Evolutionary conservation across 2,888 invertebrate genomes (phyloP).

Genomic region (Eupeodes luniger): DNA sequence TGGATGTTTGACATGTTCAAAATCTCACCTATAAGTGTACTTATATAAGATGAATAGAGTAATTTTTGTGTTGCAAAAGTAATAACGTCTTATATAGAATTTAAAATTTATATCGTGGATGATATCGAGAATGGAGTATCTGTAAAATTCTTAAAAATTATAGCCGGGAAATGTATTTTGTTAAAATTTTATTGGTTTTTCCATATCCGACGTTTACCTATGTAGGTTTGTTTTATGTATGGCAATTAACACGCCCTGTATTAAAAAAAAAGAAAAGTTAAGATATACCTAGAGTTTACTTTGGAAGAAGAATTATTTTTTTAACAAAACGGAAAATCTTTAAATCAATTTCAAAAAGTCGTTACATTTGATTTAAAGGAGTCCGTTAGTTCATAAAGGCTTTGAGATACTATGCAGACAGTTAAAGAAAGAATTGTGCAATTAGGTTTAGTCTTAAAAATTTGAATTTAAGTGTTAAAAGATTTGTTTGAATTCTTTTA

Average conservation of each 20-base stretch:
- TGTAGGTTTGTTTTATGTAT: neutral
- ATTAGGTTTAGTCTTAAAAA: neutral
- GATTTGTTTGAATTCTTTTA: slow-evolving; percentile 6
- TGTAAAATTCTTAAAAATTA: neutral
- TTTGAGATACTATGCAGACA: neutral
- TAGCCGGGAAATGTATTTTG: slow-evolving; percentile 23
- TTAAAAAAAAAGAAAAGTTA: neutral
- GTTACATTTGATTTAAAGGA: neutral
- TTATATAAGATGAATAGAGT: slow-evolving; percentile 33
- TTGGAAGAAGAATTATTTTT: neutral
- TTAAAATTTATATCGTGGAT: slow-evolving; percentile 55
- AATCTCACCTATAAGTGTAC: slow-evolving; percentile 19
- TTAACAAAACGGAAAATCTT: neutral
- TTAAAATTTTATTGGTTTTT: slow-evolving; percentile 17
- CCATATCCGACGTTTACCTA: no score
- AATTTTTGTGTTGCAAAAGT: slow-evolving; percentile 5
- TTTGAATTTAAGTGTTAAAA: neutral
- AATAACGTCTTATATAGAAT: slow-evolving; percentile 56
- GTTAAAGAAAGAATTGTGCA: neutral
- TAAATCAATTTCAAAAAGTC: neutral
- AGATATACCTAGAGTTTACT: neutral
- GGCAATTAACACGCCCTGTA: slow-evolving; percentile 18
- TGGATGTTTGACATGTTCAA: slow-evolving; percentile 60
- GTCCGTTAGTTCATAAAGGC: neutral
- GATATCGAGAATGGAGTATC: slow-evolving; percentile 13